These are phyloP conservation scores for Petrolisthes manimaculis DNA, from an alignment of 2,888 invertebrate species.

Conservation along the genomic window DNA sequence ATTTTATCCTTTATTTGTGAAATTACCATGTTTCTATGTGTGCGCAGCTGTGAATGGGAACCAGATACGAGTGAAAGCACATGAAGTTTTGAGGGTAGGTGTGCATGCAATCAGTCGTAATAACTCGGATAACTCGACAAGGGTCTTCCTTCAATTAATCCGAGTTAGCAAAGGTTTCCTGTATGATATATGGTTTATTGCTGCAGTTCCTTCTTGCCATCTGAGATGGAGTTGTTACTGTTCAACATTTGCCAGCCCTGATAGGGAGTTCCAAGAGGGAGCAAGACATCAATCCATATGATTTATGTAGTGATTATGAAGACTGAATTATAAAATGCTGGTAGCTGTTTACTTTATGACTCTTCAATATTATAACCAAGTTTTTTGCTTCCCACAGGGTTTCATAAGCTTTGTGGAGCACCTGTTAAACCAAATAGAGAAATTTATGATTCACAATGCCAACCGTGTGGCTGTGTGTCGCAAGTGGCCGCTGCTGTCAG, in stretches of 20 bases:
- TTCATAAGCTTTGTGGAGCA: conserved; percentile 76
- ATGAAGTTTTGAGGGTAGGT: no score
- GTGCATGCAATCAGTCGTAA: no score
- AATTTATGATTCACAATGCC: conserved; percentile 80
- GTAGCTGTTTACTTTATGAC: conserved; percentile 15
- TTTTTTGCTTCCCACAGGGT: conserved; percentile 69
- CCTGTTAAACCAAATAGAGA: conserved; percentile 78
- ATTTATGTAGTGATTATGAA: neutral
- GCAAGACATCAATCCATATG: neutral
- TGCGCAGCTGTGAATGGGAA: no score
- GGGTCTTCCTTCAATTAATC: no score
- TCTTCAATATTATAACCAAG: neutral
- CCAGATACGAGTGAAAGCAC: no score
- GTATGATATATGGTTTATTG: no score
- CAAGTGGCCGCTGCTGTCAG: conserved; percentile 60
- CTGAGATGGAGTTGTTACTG: neutral
- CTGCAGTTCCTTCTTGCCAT: neutral
- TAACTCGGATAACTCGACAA: no score
- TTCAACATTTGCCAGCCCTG: neutral
- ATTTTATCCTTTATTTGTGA: no score
- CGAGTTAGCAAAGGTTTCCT: no score
- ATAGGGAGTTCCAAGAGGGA: neutral
- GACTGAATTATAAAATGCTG: neutral
- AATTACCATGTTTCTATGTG: no score
- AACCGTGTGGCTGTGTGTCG: conserved; percentile 61